Evolutionary conservation across 2,797 vertebrate genomes (phyloP), one percentile per base, ranked within the genome.

Genomic region (Trichosurus vulpecula): DNA sequence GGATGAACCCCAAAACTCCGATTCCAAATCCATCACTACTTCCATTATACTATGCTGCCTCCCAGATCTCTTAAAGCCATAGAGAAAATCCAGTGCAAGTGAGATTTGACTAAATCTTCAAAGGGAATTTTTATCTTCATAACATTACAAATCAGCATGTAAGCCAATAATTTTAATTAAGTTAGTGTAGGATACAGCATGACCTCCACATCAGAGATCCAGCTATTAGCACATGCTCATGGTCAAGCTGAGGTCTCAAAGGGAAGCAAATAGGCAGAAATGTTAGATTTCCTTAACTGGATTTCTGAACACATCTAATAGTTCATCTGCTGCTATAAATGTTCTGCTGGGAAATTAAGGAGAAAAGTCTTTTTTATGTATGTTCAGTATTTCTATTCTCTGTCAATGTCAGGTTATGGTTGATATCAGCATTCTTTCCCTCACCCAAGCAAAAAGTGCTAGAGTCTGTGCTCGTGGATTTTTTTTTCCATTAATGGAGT

Each of bases 281-380:
- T 87, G 47, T 93, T 74, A 91, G 90, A 66, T 92, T 95, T 92
- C 56, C 81, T 87, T 87, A 51, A 29, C 74, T 47, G 41, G 25
- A 87, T 87, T 87, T 87, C 74, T 93, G 51, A 90, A 91, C 52
- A 89, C 61, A 94, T 54, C 55, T 91, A 93, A 94, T 4, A 90
- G 58, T 93, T 94, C 51, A 61, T 93, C 74, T 92, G 56, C 9
- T 58, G 14, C 58, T 54, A 57, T 35, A 90, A 97, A 93, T 91
- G 66, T 90, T 93, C 93, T 95, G 93, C 94, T 95, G 74, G 58
- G 93, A 97, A 97, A 97, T 92, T 93, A 91, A 54, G 25, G 66
- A 52, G 93, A 93, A 25, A 29, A 81, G 30, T 90, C 22, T 51
- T 91, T 81, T 91, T 30, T 92, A 95, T 56, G n/a, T 52, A 41